These are phyloP conservation scores for Actinia tenebrosa DNA, from an alignment of 64 coral and sea anemone species.

Conservation along the genomic window DNA sequence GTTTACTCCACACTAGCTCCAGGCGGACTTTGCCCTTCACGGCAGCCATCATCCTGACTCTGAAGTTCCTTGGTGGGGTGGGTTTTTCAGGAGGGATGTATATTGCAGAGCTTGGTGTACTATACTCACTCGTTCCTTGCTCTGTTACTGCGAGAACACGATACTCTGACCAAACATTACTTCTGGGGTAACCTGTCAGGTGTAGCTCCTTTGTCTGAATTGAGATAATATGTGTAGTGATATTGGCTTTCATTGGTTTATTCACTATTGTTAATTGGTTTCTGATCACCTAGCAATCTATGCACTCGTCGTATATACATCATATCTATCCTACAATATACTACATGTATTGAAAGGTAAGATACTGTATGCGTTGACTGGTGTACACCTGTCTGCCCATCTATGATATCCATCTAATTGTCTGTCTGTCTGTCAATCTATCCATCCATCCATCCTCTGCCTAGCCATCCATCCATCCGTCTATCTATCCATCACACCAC, in stretches of 20 bases:
- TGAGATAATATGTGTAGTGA: neutral
- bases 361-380: too few species aligned
- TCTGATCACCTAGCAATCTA: neutral
- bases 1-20: conserved; percentile 35
- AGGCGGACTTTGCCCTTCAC: conserved; percentile 2
- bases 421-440: too few species aligned
- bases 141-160: conserved; percentile 22
- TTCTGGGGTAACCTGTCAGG: neutral
- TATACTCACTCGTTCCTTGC: conserved; percentile 26
- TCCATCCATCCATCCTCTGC: too few species aligned
- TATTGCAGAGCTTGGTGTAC: conserved; percentile 6
- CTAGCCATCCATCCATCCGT: too few species aligned
- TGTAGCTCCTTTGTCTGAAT: neutral
- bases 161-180: conserved; percentile 13
- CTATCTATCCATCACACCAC: too few species aligned
- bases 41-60: neutral
- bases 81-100: neutral
- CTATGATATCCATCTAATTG: too few species aligned
- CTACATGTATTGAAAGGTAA: too few species aligned
- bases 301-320: too few species aligned
- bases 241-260: neutral
- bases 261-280: neutral
- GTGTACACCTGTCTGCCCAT: too few species aligned
- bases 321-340: too few species aligned
- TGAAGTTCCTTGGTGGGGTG: conserved; percentile 29